A percentile compares a stretch with the other conserved stretches of the same genome.
Conservation (phyloP, 2,888 invertebrate genomes). For the Agonopterix arenella region DNA sequence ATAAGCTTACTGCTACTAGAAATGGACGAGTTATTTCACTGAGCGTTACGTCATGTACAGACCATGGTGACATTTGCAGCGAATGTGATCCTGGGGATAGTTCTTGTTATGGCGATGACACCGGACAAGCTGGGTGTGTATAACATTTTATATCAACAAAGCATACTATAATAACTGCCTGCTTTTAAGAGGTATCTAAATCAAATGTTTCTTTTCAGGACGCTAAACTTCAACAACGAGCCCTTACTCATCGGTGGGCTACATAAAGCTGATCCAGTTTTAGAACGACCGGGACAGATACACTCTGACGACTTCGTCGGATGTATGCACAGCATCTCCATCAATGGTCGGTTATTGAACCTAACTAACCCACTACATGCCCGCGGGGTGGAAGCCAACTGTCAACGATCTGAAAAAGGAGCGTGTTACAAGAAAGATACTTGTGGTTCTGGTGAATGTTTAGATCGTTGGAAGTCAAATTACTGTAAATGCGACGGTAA, state of each 20-base stretch:
- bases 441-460: conserved; percentile 82
- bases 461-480: conserved; percentile 89
- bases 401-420: conserved; percentile 82
- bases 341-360: conserved; percentile 91
- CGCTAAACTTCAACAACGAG: conserved; percentile 93
- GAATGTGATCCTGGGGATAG: conserved; percentile 91
- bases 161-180: background rate
- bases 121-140: conserved; percentile 91
- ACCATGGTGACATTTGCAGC: conserved; percentile 90
- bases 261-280: conserved; percentile 87
- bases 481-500: conserved; percentile 83
- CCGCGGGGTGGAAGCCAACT: conserved; percentile 84
- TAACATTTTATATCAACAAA: background rate
- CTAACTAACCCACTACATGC: conserved; percentile 86
- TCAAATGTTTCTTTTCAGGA: conserved; percentile 76
- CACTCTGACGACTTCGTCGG: conserved; percentile 96
- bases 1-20: conserved; percentile 92
- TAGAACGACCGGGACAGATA: conserved; percentile 93
- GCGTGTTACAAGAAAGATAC: conserved; percentile 78
- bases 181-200: background rate
- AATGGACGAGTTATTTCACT: conserved; percentile 92
- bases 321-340: conserved; percentile 92
- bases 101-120: conserved; percentile 89
- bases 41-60: conserved; percentile 87
- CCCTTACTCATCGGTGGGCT: conserved; percentile 92